Conservation (phyloP, 2,113 vertebrate genomes). For the Pangasianodon hypophthalmus region DNA sequence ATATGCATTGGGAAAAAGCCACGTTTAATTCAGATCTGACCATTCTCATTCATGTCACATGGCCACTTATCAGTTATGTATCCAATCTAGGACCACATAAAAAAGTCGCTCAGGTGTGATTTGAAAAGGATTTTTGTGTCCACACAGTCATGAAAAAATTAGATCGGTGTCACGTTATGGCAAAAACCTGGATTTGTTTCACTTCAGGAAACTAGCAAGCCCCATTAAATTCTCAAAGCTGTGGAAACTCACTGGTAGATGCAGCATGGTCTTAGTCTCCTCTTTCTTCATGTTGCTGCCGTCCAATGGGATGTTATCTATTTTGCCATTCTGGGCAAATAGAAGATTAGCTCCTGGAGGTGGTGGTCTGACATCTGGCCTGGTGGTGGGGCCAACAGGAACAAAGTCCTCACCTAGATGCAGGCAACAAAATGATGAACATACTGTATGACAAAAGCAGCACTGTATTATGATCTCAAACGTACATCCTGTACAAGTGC, state of each 20-base stretch:
- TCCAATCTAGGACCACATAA: background rate
- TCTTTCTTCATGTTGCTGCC: slow-evolving; percentile 79
- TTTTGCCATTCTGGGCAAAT: slow-evolving; percentile 89
- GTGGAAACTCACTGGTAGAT: slow-evolving; percentile 81
- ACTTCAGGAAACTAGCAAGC: background rate
- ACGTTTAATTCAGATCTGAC: background rate
- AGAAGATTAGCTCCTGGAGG: slow-evolving; percentile 82
- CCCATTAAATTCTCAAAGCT: background rate
- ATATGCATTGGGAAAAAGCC: background rate
- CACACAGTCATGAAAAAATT: background rate
- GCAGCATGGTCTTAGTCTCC: slow-evolving; percentile 80
- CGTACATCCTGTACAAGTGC: background rate
- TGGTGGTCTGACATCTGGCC: slow-evolving; percentile 78
- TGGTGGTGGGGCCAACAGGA: slow-evolving; percentile 78
- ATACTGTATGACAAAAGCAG: background rate
- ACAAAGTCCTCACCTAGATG: slow-evolving; percentile 75
- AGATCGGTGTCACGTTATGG: background rate
- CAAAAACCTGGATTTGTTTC: background rate
- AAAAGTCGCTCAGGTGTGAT: background rate
- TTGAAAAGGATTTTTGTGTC: background rate
- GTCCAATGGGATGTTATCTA: slow-evolving; percentile 85
- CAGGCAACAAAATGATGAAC: slow-evolving; percentile 31
- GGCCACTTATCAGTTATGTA: background rate
- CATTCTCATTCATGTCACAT: background rate
- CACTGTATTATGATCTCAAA: background rate